Evolutionary conservation across 2,888 invertebrate species (phyloP).

Genomic region (Scaptomyza flava): DNA sequence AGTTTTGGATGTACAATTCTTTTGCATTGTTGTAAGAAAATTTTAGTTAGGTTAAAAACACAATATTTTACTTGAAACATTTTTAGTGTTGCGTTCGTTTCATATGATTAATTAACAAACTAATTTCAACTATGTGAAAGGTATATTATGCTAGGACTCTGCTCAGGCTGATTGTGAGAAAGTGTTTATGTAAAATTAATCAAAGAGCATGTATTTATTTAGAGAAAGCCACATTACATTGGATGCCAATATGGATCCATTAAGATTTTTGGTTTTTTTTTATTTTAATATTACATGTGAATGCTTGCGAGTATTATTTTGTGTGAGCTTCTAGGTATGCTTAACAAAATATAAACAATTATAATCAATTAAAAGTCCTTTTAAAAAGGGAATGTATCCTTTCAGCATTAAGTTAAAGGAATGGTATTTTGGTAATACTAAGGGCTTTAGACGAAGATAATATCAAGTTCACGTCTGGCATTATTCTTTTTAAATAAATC

Average conservation of each 20-base stretch:
- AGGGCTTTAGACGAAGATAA: conserved; percentile 5
- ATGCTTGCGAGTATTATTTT: conserved; percentile 33
- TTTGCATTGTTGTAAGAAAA: conserved; percentile 27
- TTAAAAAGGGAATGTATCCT: conserved; percentile 11
- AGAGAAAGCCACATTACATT: conserved; percentile 42
- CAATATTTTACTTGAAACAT: conserved; percentile 52
- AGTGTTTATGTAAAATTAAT: conserved; percentile 25
- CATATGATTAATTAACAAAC: conserved; percentile 22
- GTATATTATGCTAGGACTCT: conserved; percentile 39
- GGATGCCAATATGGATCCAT: conserved; percentile 57
- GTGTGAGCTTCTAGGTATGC: conserved; percentile 2
- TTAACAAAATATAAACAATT: conserved; percentile 27
- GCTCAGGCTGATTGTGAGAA: conserved; percentile 30
- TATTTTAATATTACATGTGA: background rate
- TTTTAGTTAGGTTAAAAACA: conserved; percentile 29
- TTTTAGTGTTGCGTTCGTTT: conserved; percentile 68
- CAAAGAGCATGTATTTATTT: conserved; percentile 19
- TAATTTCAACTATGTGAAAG: conserved; percentile 33
- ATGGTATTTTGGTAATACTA: conserved; percentile 2
- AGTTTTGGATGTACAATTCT: conserved; percentile 54
- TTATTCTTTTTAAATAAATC: conserved; percentile 6
- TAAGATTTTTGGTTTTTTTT: conserved; percentile 23
- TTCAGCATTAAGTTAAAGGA: background rate
- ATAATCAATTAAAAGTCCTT: conserved; percentile 6
- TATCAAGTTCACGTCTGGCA: conserved; percentile 2